Conservation (phyloP, 2,113 vertebrate genomes). For the Eublepharis macularius region DNA sequence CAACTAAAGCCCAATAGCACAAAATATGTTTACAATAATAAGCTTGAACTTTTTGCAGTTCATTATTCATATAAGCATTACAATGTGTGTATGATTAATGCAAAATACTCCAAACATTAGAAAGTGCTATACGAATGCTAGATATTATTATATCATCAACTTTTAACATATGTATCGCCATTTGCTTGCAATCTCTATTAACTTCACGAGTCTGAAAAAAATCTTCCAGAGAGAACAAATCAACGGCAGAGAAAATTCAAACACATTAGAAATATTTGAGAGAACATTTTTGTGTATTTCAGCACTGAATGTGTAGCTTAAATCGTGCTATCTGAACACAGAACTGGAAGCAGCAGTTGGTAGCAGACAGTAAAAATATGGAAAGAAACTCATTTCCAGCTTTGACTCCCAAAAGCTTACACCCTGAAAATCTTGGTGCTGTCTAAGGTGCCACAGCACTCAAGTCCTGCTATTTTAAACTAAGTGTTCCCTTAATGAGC, state of each 20-base stretch:
- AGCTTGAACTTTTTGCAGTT: background rate
- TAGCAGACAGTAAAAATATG: background rate
- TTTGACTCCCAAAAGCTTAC: too few species aligned
- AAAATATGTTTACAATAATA: background rate
- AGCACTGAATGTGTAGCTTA: background rate
- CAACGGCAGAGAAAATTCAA: too few species aligned
- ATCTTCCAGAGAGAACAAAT: too few species aligned
- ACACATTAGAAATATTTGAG: too few species aligned
- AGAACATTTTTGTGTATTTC: too few species aligned
- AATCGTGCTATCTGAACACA: background rate
- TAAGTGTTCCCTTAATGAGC: background rate
- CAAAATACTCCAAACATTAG: too few species aligned
- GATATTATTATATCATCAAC: too few species aligned
- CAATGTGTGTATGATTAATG: background rate
- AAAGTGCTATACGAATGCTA: too few species aligned
- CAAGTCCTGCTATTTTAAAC: background rate
- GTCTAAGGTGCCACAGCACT: too few species aligned
- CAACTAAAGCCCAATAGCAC: background rate
- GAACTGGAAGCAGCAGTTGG: background rate
- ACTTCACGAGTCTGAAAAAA: background rate
- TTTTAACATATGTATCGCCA: background rate
- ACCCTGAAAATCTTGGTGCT: too few species aligned
- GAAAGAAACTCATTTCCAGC: background rate
- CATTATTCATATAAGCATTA: background rate
- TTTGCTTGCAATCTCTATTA: background rate